Percentiles rank a stretch among this genome's conserved stretches.
Evolutionary conservation across 2,888 invertebrate genomes (phyloP).

Genomic region (Troilus luridus): DNA sequence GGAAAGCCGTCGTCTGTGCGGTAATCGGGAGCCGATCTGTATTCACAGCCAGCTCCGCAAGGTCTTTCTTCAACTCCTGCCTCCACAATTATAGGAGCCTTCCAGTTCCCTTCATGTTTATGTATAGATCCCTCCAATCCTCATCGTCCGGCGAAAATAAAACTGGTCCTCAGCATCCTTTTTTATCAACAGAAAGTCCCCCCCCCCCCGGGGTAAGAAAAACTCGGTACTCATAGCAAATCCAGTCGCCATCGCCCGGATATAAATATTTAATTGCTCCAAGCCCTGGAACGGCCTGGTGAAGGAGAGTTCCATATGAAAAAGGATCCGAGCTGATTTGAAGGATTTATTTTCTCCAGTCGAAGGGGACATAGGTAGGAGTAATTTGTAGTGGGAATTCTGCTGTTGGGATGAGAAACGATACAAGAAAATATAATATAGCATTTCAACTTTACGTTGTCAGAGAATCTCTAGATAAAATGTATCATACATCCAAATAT

Average conservation of each 20-base stretch:
- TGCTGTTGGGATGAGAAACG: not conserved
- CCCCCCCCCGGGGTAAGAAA: not conserved
- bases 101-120: slow-evolving; percentile 28
- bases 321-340: slow-evolving; percentile 6
- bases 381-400: not conserved
- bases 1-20: not conserved
- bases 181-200: not conserved
- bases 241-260: not conserved
- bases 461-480: too few species aligned
- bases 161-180: slow-evolving; percentile 1
- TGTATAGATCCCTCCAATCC: slow-evolving; percentile 31
- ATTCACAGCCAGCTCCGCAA: not conserved
- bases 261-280: slow-evolving; percentile 34
- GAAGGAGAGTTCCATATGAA: slow-evolving; percentile 21
- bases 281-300: not conserved
- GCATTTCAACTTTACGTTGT: too few species aligned
- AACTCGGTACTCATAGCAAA: slow-evolving; percentile 33
- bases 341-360: slow-evolving; percentile 24
- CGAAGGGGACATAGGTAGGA: not conserved
- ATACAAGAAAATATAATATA: too few species aligned
- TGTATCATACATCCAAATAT: too few species aligned
- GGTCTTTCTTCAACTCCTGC: slow-evolving; percentile 23
- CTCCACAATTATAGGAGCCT: slow-evolving; percentile 32
- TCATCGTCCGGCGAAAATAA: slow-evolving; percentile 5
- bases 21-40: not conserved